Percentiles rank a stretch among this genome's conserved stretches.
Evolutionary conservation across 2,113 vertebrate species (phyloP).

Genomic region (Nesoenas mayeri): DNA sequence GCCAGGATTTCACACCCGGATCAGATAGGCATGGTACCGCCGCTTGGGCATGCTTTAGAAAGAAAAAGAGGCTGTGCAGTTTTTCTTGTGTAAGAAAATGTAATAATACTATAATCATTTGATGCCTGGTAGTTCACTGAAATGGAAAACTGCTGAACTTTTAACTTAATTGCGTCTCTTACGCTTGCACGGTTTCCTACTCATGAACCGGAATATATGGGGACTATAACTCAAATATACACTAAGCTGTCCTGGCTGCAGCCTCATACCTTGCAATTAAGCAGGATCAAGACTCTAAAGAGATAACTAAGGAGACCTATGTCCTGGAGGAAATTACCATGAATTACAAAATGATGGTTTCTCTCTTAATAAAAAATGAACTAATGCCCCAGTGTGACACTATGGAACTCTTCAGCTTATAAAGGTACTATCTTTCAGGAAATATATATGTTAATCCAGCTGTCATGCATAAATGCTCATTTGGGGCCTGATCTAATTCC

Average conservation of each 20-base stretch:
- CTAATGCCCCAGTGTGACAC: constrained; percentile 28
- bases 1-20: neutral
- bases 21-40: neutral
- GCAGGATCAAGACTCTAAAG: constrained; percentile 34
- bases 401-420: constrained; percentile 2
- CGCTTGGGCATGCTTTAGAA: neutral
- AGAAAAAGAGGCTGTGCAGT: neutral
- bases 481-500: constrained; percentile 50
- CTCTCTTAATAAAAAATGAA: constrained; percentile 53
- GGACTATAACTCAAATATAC: constrained; percentile 14
- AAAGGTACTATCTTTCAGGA: constrained; percentile 52
- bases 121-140: neutral
- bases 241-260: neutral
- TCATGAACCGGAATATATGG: constrained; percentile 19
- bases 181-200: neutral
- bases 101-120: neutral
- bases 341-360: constrained; percentile 51
- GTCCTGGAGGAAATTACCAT: constrained; percentile 52
- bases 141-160: constrained; percentile 20
- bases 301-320: constrained; percentile 46
- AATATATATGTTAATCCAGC: constrained; percentile 62
- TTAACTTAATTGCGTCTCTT: constrained; percentile 21
- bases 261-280: constrained; percentile 34
- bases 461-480: constrained; percentile 53
- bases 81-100: constrained; percentile 18